Evolutionary conservation across 2,888 invertebrate species (phyloP).

Genomic region (Parelbella ahira): DNA sequence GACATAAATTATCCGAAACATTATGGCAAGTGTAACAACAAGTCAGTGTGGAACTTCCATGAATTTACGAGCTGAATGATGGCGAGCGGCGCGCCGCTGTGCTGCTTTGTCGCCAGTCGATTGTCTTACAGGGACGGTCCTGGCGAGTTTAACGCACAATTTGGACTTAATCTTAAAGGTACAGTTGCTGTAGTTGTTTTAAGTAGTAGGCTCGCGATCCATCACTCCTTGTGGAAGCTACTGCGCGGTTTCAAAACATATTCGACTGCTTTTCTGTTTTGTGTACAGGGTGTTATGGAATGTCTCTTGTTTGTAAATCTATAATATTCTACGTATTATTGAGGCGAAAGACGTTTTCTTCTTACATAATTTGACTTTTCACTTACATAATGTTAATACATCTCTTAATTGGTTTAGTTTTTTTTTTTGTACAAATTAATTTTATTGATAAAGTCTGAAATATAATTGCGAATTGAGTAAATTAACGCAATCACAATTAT

Average conservation of each 20-base stretch:
- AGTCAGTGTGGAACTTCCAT: conserved; percentile 19
- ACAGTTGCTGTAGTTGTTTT: too few relatives aligned
- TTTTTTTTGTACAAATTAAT: too few relatives aligned
- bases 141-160: conserved; percentile 35
- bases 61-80: conserved; percentile 13
- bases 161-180: too few relatives aligned
- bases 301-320: too few relatives aligned
- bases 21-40: conserved; percentile 42
- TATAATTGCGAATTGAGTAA: too few relatives aligned
- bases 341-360: too few relatives aligned
- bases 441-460: too few relatives aligned
- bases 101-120: conserved; percentile 34
- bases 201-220: conserved; percentile 20
- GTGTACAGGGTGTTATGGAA: conserved; percentile 31
- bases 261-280: conserved; percentile 7
- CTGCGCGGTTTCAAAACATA: conserved; percentile 13
- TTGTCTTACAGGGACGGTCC: conserved; percentile 43
- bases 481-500: too few relatives aligned
- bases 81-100: conserved; percentile 39
- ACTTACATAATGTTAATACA: too few relatives aligned
- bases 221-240: conserved; percentile 23
- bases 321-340: too few relatives aligned
- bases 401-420: too few relatives aligned
- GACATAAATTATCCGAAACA: conserved; percentile 48
- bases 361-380: too few relatives aligned